phyloP scores from a whole-genome alignment of 2,797 vertebrate genomes.

The Melanotaenia boesemani region DNA sequence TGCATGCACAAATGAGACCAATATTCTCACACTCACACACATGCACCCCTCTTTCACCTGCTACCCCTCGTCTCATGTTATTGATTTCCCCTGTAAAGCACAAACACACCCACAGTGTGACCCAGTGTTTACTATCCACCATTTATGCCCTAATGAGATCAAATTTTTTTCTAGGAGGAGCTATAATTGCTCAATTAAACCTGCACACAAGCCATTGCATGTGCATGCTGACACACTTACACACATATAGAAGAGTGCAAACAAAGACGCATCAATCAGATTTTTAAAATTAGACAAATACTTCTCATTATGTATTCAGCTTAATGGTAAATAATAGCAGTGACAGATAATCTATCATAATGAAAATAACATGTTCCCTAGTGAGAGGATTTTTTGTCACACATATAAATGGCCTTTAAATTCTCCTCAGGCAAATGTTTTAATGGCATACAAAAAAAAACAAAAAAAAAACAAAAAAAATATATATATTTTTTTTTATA shows the following conservation, averaged over 20 bases:
- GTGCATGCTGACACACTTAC: background rate
- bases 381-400: conserved; percentile 39
- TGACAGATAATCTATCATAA: conserved; percentile 56
- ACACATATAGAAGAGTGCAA: conserved; percentile 17
- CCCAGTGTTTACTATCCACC: conserved; percentile 70
- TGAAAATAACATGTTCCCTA: conserved; percentile 48
- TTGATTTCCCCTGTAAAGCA: conserved; percentile 54
- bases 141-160: conserved; percentile 78
- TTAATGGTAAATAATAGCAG: conserved; percentile 73
- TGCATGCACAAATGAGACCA: conserved; percentile 52
- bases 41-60: conserved; percentile 58
- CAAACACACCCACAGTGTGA: conserved; percentile 69
- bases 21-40: conserved; percentile 57
- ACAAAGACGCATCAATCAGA: conserved; percentile 64
- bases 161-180: conserved; percentile 68
- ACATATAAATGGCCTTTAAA: conserved; percentile 28
- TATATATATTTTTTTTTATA: background rate
- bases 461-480: background rate
- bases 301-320: conserved; percentile 73
- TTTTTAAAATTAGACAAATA: conserved; percentile 68
- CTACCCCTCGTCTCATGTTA: conserved; percentile 65
- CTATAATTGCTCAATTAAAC: conserved; percentile 75
- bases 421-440: conserved; percentile 36
- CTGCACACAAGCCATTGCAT: conserved; percentile 36
- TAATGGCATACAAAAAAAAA: conserved; percentile 7